Percentiles rank a stretch among this genome's conserved stretches.
Conservation (phyloP, 2,113 vertebrate species). For the Heteronetta atricapilla region DNA sequence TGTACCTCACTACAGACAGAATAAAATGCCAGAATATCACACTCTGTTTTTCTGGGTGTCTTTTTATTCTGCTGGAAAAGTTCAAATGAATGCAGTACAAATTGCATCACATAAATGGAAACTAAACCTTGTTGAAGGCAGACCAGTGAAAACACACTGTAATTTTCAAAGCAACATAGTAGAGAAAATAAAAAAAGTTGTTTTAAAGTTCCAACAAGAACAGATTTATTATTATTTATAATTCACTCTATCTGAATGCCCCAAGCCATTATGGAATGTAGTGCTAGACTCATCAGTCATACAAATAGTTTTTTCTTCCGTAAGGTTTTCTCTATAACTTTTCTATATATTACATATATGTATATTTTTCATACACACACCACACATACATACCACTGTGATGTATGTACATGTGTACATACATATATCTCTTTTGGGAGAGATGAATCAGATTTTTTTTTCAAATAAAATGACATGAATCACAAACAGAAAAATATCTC, state of each 20-base stretch:
- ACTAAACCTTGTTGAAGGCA: background rate
- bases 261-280: background rate
- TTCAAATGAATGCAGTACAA: background rate
- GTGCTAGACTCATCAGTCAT: background rate
- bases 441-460: background rate
- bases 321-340: background rate
- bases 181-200: background rate
- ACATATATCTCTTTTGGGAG: fast-evolving
- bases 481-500: background rate
- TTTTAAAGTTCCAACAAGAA: background rate
- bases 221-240: background rate
- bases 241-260: background rate
- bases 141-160: background rate
- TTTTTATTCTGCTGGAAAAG: background rate
- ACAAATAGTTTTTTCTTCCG: background rate
- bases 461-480: background rate
- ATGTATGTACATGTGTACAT: background rate
- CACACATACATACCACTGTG: background rate
- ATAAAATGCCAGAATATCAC: background rate
- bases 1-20: background rate
- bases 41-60: background rate
- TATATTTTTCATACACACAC: background rate
- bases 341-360: background rate
- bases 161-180: background rate
- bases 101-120: background rate